Conservation (phyloP, 2,113 vertebrate species). For the Ceyx margarethae region DNA sequence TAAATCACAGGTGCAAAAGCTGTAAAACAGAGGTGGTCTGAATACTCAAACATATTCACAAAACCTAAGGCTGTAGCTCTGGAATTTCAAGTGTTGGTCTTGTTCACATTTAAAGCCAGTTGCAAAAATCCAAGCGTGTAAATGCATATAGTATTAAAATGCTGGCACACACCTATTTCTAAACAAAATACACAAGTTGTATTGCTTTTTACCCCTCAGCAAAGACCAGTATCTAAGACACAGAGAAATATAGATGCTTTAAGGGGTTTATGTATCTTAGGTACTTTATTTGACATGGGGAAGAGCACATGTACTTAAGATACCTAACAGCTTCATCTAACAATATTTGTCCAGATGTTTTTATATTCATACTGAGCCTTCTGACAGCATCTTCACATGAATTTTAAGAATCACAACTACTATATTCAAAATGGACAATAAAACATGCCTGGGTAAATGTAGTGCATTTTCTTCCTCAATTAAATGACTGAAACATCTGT, state of each 20-base stretch:
- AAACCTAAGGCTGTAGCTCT: background rate
- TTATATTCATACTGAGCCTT: background rate
- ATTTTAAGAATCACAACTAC: constrained; percentile 34
- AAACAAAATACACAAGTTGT: background rate
- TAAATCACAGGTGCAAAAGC: background rate
- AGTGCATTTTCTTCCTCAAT: background rate
- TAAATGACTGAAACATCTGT: background rate
- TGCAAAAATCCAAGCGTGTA: background rate
- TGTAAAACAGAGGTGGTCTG: background rate
- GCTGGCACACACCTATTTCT: background rate
- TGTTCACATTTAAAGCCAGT: background rate
- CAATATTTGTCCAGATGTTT: constrained; percentile 6
- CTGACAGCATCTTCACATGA: background rate
- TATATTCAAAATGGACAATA: background rate
- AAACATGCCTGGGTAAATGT: background rate
- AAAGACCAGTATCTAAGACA: background rate
- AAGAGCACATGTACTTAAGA: background rate
- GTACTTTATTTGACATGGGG: background rate
- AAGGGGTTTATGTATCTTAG: background rate
- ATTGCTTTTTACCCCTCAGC: background rate
- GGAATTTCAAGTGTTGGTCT: background rate
- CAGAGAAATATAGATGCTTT: background rate
- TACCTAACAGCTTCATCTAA: background rate
- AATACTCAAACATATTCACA: background rate
- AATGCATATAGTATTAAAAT: background rate